Evolutionary conservation across 2,113 vertebrate species (phyloP), one percentile per base, ranked within the genome.

Genomic region (Cathartes aura): DNA sequence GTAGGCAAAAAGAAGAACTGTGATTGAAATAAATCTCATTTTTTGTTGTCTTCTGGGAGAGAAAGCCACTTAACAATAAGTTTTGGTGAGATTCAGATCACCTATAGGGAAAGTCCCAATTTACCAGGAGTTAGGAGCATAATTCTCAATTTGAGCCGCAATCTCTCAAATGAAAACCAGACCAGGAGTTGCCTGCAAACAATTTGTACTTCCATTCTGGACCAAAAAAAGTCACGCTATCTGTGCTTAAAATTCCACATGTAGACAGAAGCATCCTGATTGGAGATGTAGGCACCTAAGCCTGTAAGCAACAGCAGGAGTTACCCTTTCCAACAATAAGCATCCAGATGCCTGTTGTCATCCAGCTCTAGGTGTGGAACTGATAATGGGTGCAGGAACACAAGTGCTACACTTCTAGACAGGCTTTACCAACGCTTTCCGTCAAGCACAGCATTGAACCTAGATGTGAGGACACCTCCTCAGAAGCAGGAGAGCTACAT

Each of bases 141-240:
- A 72, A 11, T 63, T n/a, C 16, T 55, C 21, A 45, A 26, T 62
- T 13, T 53, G 6, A 91, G 6, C 26, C 2, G 0, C 8, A n/a
- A 1, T 24, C 1, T 68, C 22, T 59, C 24, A 11, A 38, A 68
- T 16, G 5, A 55, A 71, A 53, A 43, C 3, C 3, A 64, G 9
- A 23, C 4, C 2, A 45, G 22, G 26, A 70, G 1, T 5, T 62
- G 4, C 20, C 42, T 45, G 14, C 9, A 91, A 73, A 43, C 0
- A 43, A 78, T 71, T 20, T 45, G 5, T 43, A 6, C 3, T 73
- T 81, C 30, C 16, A n/a, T 27, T 62, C 18, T 43, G 52, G 15
- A 50, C 3, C 1, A 15, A 52, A 71, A 48, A 36, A 26, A 3
- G 1, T 23, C 68, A 64, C 10, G 26, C 3, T 36, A 1, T n/a